phyloP scores from a whole-genome alignment of 1,140 invertebrate genomes.

The Megalopta genalis region DNA sequence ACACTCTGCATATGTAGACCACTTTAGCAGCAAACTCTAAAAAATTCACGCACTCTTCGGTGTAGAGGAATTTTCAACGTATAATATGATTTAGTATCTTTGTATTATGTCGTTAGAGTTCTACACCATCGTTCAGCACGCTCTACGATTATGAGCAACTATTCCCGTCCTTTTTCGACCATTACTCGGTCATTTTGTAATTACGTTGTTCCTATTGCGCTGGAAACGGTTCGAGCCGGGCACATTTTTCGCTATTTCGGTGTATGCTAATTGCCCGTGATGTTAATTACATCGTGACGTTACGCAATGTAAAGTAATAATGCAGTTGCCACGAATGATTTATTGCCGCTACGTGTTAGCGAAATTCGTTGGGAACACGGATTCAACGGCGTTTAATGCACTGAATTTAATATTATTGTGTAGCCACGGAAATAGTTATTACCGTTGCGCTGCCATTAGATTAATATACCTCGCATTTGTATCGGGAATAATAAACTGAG shows the following conservation, averaged over 20 bases:
- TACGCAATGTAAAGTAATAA: slow-evolving; percentile 6
- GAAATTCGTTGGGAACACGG: slow-evolving; percentile 23
- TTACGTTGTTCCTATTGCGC: too few species aligned
- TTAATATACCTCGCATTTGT: neutral
- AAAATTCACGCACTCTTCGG: too few species aligned
- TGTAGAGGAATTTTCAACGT: too few species aligned
- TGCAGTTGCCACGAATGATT: slow-evolving; percentile 24
- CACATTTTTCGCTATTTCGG: neutral
- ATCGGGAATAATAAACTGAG: too few species aligned
- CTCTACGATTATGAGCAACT: too few species aligned
- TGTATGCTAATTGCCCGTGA: neutral
- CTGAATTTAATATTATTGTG: slow-evolving; percentile 11
- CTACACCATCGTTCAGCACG: too few species aligned
- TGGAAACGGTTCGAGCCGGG: neutral
- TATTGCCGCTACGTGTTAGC: slow-evolving; percentile 27
- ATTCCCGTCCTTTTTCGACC: too few species aligned
- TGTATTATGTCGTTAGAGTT: too few species aligned
- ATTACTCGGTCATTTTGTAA: too few species aligned
- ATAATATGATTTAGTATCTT: too few species aligned
- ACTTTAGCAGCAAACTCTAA: too few species aligned
- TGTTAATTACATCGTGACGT: slow-evolving; percentile 5
- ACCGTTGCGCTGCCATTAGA: neutral
- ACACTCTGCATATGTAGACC: too few species aligned
- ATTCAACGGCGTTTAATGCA: neutral
- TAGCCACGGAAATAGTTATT: neutral